Base-by-base conservation (phyloP, 2,888 invertebrate genomes). In the Nudaria mundana region DNA sequence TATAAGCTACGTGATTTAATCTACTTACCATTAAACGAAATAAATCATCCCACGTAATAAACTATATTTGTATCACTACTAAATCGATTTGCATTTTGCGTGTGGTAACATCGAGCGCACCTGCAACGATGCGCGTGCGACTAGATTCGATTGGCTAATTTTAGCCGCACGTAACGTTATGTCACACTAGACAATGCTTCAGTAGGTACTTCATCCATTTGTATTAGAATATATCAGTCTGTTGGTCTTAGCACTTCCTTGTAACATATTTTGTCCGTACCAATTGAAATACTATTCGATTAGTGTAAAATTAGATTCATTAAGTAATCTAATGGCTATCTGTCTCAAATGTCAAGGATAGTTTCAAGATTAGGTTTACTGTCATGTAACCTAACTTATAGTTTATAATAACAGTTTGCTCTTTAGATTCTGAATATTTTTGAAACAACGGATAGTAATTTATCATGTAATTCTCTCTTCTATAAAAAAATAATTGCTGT, bases 111-210 rank as follows among this genome's bases (percentile, higher is more conserved):
- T 71, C 22, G 48, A 41, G 37, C 63, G 66, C 81, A 86, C 83
- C 85, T 86, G 85, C 82, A 76, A 42, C 66, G 81, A 81, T 81
- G 82, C 82, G 81, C 77, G 47, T 44, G 76, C 76, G 62, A 56
- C 66, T 48, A 58, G 57, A 53, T 68, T 60, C 70, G 61, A 74
- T 76, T 67, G 71, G 74, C 68, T 85, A 86, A 83, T 74, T 79
- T 76, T 86, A 86, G 76, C 68, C 46, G 43, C 65, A 54, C 66
- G 54, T 56, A 68, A 63, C 67, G 77, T 84, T 85, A 84, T 85
- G 84, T 85, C 85, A 86, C 68, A 59, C 58, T 51, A 64, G 71
- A 76, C 75, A 78, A 77, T 77, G 55, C 67, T 64, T 55, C 46
- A 57, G 39, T n/a, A n/a, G n/a, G n/a, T 60, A 64, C 66, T 63